Evolutionary conservation across 2,113 vertebrate genomes (phyloP), one percentile per base, ranked within the genome.

Genomic region (Myiopsitta monachus): DNA sequence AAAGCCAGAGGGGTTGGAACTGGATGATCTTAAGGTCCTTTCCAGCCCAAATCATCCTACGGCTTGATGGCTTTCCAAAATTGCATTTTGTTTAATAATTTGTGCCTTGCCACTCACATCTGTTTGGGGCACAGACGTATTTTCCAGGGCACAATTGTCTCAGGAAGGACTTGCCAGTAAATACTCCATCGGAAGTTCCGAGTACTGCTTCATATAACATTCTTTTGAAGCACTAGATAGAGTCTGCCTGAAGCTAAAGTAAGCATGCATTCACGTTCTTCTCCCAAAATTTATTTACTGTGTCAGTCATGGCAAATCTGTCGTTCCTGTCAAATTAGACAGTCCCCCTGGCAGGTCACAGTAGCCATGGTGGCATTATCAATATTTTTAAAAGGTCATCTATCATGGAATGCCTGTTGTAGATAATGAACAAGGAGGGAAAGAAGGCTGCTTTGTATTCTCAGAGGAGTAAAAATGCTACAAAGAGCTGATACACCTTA

Each of bases 361-460:
- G 31, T 69, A 90, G 62, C 75, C 31, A 52, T 31, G 61, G 79
- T 88, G 76, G 47, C 72, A 88, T 95, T 96, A 96, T 97, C 95
- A 91, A 90, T 97, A 91, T 93, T 94, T 92, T 96, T 94, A 72
- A 97, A 96, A 97, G 96, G 96, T 96, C 96, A 95, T 94, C 72
- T 88, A 88, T 95, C 95, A 95, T 52, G 83, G 44, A 85, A 67
- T 62, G 47, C 3, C 2, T 90, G 63, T 86, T 78, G 78, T 23
- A 78, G 72, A 82, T 83, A 96, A 94, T 78, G 87, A 96, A 79
- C 23, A 89, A 64, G 57, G 23, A 89, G 49, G 22, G 18, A 84
- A 93, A 87, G 38, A 23, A 3, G 7, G 80, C 39, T 54, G 41
- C n/a, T 95, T 73, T 69, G n/a, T 82, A 46, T 59, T 21, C 66